Evolutionary conservation across 2,888 invertebrate species (phyloP).

Genomic region (Penaeus monodon): DNA sequence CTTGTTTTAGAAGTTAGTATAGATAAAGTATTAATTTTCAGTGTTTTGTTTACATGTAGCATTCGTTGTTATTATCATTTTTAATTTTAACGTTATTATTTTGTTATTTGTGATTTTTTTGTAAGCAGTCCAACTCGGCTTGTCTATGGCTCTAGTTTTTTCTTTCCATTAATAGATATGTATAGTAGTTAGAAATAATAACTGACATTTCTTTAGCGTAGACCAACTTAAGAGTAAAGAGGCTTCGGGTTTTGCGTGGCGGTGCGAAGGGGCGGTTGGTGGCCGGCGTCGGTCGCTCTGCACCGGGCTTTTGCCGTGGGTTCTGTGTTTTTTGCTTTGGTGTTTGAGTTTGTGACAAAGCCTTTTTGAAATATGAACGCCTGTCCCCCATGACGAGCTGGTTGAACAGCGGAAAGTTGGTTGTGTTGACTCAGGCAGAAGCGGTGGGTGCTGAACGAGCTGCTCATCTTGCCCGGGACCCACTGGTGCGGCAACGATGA

Average conservation of each 20-base stretch:
- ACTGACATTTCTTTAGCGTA: too few relatives aligned
- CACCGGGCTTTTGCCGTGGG: background rate
- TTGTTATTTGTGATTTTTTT: too few relatives aligned
- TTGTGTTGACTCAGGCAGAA: conserved; percentile 53
- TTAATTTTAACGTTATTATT: too few relatives aligned
- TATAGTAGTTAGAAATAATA: too few relatives aligned
- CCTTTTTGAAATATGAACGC: background rate
- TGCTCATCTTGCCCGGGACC: conserved; percentile 65
- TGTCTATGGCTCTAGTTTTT: background rate
- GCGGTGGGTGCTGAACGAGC: conserved; percentile 60
- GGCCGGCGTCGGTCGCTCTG: background rate
- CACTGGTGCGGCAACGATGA: conserved; percentile 95
- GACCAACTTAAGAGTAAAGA: background rate
- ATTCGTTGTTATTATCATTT: too few relatives aligned
- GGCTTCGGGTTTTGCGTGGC: background rate
- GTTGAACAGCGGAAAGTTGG: conserved; percentile 4
- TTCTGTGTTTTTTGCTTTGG: background rate
- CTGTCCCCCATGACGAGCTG: background rate
- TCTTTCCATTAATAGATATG: too few relatives aligned
- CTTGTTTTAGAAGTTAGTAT: too few relatives aligned
- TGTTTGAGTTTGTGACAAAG: background rate
- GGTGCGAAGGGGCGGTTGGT: conserved; percentile 12
- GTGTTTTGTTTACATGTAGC: too few relatives aligned
- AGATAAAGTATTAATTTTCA: too few relatives aligned
- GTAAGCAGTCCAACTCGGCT: background rate